Percentiles rank a stretch among this genome's conserved stretches.
Conservation (phyloP, 92 coral and sea anemone genomes). For the Epizoanthus stellaris region DNA sequence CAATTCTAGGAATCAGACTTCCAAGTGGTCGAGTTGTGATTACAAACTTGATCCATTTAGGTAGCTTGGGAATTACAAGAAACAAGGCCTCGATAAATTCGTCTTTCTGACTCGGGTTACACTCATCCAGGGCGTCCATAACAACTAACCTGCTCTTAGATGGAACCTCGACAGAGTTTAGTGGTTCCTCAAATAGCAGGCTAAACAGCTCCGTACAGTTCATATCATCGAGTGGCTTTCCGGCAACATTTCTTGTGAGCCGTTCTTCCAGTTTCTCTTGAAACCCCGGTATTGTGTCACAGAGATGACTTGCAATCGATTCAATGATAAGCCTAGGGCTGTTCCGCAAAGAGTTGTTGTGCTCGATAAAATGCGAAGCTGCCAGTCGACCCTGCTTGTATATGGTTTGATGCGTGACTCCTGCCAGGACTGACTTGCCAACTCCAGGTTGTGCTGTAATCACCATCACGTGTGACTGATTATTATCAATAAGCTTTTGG, state of each 20-base stretch:
- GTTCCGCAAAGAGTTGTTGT: too few species aligned
- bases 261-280: too few species aligned
- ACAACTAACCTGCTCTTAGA: background rate
- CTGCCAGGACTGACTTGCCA: background rate
- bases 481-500: background rate
- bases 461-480: background rate
- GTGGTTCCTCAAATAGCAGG: too few species aligned
- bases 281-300: background rate
- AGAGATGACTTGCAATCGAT: background rate
- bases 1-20: background rate
- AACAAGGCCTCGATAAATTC: background rate
- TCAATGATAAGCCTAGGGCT: too few species aligned
- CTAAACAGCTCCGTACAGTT: background rate
- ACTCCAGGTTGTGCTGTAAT: too few species aligned
- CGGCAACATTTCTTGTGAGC: background rate
- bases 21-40: background rate
- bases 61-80: too few species aligned
- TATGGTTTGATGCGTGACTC: background rate
- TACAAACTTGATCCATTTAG: too few species aligned
- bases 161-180: background rate
- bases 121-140: background rate
- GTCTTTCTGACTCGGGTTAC: background rate
- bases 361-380: too few species aligned
- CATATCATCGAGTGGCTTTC: background rate
- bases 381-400: background rate